These are phyloP conservation scores for Acanthiza pusilla DNA, from an alignment of 2,797 vertebrate species.

Conservation along the genomic window DNA sequence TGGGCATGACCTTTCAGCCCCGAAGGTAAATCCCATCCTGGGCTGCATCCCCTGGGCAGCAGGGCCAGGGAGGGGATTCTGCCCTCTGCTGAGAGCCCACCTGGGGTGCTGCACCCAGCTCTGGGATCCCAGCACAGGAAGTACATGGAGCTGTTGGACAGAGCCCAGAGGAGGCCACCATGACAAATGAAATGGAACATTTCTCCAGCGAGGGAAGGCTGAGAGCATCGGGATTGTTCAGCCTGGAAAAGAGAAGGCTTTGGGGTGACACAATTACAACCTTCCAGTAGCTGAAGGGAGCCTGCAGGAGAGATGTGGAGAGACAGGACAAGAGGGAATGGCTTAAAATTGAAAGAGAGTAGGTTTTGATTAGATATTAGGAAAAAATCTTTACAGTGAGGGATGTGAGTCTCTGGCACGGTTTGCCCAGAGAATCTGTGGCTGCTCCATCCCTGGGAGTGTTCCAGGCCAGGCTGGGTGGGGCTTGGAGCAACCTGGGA, in stretches of 20 bases:
- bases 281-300: not conserved
- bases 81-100: not conserved
- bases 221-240: not conserved
- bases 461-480: not conserved
- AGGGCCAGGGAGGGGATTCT: not conserved
- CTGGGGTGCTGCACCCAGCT: not conserved
- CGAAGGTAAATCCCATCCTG: not conserved
- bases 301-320: not conserved
- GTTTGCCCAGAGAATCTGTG: not conserved
- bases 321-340: not conserved
- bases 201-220: not conserved
- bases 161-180: not conserved
- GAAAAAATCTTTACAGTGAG: not conserved
- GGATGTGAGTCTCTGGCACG: not conserved
- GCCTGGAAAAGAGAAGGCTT: not conserved
- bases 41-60: not conserved
- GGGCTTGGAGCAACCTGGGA: not conserved
- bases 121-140: not conserved
- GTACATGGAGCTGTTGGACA: rapidly evolving
- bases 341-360: not conserved
- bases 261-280: not conserved
- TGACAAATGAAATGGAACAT: not conserved
- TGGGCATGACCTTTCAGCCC: not conserved
- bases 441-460: not conserved
- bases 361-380: not conserved